These are phyloP conservation scores for Melikaiella ostensackeni DNA, from an alignment of 2,888 invertebrate genomes.

Conservation along the genomic window DNA sequence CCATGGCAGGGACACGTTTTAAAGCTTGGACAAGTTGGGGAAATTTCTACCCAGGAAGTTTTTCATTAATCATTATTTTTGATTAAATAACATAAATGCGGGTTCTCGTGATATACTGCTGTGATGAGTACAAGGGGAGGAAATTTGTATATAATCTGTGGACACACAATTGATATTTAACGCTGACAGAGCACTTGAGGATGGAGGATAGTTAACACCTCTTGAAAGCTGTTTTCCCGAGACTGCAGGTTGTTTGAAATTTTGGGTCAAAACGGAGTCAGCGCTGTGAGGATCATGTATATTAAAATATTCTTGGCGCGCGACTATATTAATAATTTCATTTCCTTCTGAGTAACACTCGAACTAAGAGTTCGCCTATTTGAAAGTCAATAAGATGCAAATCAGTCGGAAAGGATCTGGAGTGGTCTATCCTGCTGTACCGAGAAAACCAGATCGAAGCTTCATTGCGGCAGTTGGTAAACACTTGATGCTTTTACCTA, in stretches of 20 bases:
- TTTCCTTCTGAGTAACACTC: constrained; percentile 67
- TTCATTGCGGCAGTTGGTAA: constrained; percentile 69
- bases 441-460: constrained; percentile 67
- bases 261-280: constrained; percentile 62
- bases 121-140: neutral
- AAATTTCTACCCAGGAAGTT: too few relatives aligned
- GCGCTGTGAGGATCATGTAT: constrained; percentile 54
- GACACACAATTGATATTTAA: constrained; percentile 47
- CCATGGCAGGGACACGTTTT: too few relatives aligned
- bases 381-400: constrained; percentile 76
- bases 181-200: constrained; percentile 56
- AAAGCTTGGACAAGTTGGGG: too few relatives aligned
- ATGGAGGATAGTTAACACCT: constrained; percentile 29
- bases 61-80: too few relatives aligned
- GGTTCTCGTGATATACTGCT: neutral
- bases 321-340: constrained; percentile 71
- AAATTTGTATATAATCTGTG: neutral
- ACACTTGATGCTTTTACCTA: constrained; percentile 72
- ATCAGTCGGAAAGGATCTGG: constrained; percentile 61
- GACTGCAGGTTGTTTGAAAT: constrained; percentile 59
- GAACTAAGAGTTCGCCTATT: constrained; percentile 65
- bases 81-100: too few relatives aligned
- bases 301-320: constrained; percentile 60
- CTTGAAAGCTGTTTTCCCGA: constrained; percentile 54
- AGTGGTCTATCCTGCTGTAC: constrained; percentile 62